A percentile compares a stretch with the other conserved stretches of the same genome.
Evolutionary conservation across 2,113 vertebrate genomes (phyloP).

Genomic region (Gopherus flavomarginatus): DNA sequence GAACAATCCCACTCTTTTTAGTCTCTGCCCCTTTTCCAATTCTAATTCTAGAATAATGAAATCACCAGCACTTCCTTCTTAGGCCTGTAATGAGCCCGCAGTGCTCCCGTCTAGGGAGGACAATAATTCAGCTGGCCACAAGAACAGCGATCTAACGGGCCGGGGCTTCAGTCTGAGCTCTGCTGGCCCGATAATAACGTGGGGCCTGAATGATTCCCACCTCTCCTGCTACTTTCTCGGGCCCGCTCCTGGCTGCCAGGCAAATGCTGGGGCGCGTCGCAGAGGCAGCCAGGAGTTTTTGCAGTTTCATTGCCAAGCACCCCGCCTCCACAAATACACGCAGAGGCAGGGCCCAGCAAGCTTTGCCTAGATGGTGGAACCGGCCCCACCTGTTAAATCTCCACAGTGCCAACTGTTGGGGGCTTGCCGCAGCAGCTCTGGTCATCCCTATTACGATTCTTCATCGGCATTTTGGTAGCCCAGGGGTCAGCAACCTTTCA

Average conservation of each 20-base stretch:
- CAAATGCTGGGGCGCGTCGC: not conserved
- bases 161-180: not conserved
- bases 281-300: not conserved
- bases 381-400: not conserved
- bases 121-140: not conserved
- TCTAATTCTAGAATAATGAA: not conserved
- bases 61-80: not conserved
- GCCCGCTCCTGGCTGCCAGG: not conserved
- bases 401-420: not conserved
- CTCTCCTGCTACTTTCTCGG: not conserved
- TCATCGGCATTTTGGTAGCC: not conserved
- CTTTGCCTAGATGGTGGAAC: not conserved
- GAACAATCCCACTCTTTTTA: not conserved
- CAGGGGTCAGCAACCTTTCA: no score
- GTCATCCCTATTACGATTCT: not conserved
- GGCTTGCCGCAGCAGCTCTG: not conserved
- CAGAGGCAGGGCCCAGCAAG: not conserved
- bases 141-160: accelerated
- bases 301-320: not conserved
- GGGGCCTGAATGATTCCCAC: not conserved
- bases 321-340: not conserved
- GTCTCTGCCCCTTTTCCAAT: not conserved
- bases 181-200: not conserved
- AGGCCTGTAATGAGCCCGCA: not conserved
- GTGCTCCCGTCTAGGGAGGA: not conserved